Base-by-base conservation (phyloP, 2,797 vertebrate genomes). In the Sebastes oblongus region DNA sequence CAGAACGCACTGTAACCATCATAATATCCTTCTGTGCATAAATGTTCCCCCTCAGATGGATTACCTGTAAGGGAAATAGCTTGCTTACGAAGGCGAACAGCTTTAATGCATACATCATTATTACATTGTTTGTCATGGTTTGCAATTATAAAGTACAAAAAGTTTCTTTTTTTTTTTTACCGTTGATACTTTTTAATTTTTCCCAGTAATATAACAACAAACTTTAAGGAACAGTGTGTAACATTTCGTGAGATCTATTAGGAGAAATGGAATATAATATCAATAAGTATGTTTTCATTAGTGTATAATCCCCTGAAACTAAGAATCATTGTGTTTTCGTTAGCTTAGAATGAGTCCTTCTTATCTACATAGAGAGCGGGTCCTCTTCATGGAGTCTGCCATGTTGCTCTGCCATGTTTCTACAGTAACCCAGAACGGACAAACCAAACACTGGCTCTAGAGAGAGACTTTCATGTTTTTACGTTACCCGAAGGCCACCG, bases 321-420 rank as follows among this genome's bases (percentile, higher is more conserved):
- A 42, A 42, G 14, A 42, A 16, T 42, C 6, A 0, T 42, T 42
- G 14, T 42, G 39, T 42, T 42, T 42, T 16, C 6, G 1, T 42
- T 42, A 42, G 14, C 16, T 46, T 46, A 18, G 42, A 46, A 46
- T 46, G 42, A 46, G 42, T 0, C 42, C 42, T 46, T 46, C 42
- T 0, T 46, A 2, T 46, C 16, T 46, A 46, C 16, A 46, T 18
- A 46, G 16, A 0, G 1, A 46, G 3, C 0, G 3, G 42, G 42
- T 46, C 6, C 5, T 18, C 42, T 46, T 18, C 42, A 46, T 1
- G 1, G 42, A 46, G 42, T 18, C 42, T 0, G 3, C 16, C 7
- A 18, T 46, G 42, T 46, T 46, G 6, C 16, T 18, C 42, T 0
- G 1, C 42, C 16, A 18, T 46, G 42, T 46, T 46, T 46, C 42